A percentile compares a stretch with the other conserved stretches of the same genome.
Conservation (phyloP, 2,888 invertebrate species). For the Drosophila birchii region DNA sequence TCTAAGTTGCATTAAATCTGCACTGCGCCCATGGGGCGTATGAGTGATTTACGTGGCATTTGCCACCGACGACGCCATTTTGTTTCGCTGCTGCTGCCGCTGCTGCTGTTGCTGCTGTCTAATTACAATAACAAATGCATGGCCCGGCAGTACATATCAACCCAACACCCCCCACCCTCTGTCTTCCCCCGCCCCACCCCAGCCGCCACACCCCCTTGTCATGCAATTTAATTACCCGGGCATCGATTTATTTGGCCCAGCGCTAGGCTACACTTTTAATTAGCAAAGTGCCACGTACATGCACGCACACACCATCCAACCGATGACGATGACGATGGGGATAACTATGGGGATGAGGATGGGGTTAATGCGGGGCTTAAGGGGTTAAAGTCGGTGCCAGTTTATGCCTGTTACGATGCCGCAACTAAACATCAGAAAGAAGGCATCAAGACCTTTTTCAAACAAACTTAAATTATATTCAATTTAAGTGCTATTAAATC, state of each 20-base stretch:
- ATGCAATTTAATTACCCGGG: slow-evolving; percentile 78
- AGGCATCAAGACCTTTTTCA: background rate
- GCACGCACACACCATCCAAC: slow-evolving; percentile 47
- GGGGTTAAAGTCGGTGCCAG: slow-evolving; percentile 60
- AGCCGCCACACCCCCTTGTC: slow-evolving; percentile 37
- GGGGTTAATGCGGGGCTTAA: slow-evolving; percentile 4
- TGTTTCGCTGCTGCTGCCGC: slow-evolving; percentile 50
- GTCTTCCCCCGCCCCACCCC: no score
- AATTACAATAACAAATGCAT: slow-evolving; percentile 72
- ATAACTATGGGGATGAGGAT: background rate
- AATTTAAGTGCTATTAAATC: background rate
- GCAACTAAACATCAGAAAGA: background rate
- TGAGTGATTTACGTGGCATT: slow-evolving; percentile 63
- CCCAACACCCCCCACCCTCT: background rate
- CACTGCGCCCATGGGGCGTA: slow-evolving; percentile 48
- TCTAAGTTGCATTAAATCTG: slow-evolving; percentile 35
- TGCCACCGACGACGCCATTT: slow-evolving; percentile 58
- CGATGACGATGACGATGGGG: background rate
- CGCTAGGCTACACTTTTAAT: slow-evolving; percentile 74
- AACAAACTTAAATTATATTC: background rate
- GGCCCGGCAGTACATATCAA: slow-evolving; percentile 17
- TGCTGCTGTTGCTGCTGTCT: slow-evolving; percentile 46
- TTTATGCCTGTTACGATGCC: slow-evolving; percentile 69
- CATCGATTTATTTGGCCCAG: slow-evolving; percentile 76
- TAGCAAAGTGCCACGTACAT: slow-evolving; percentile 78